Conservation (phyloP, 2,888 invertebrate genomes). For the Eupithecia exiguata region DNA sequence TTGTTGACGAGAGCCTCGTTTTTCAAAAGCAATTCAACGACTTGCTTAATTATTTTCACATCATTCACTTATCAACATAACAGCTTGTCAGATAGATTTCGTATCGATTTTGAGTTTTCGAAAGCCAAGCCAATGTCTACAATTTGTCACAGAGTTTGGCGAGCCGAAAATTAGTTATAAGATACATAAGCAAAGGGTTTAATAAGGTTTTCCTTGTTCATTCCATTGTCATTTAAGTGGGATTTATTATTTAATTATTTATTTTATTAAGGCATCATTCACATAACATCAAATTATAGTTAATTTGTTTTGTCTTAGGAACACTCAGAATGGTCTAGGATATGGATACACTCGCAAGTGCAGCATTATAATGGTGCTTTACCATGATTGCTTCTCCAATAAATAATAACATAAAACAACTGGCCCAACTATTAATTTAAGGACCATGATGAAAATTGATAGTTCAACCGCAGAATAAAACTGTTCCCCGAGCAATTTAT, state of each 20-base stretch:
- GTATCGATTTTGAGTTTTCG: no score
- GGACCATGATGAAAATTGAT: constrained; percentile 39
- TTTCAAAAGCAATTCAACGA: no score
- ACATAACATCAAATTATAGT: neutral
- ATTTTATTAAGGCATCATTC: neutral
- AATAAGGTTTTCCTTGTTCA: neutral
- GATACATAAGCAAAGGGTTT: neutral
- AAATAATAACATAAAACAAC: neutral
- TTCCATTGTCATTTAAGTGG: neutral
- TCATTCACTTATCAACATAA: no score
- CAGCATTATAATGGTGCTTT: neutral
- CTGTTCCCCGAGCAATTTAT: constrained; percentile 51
- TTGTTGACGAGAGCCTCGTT: no score
- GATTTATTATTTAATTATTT: neutral
- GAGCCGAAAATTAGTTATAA: neutral
- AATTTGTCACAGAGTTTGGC: no score
- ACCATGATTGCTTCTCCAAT: neutral
- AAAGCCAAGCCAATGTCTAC: no score
- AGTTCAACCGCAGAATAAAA: constrained; percentile 43
- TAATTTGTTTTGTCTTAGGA: neutral
- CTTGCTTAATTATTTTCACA: no score
- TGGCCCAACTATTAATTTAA: constrained; percentile 32
- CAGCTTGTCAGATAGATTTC: no score
- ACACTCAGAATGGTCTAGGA: neutral
- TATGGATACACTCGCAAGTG: neutral